phyloP scores from a whole-genome alignment of 2,888 invertebrate genomes.

The Drosophila antonietae region DNA sequence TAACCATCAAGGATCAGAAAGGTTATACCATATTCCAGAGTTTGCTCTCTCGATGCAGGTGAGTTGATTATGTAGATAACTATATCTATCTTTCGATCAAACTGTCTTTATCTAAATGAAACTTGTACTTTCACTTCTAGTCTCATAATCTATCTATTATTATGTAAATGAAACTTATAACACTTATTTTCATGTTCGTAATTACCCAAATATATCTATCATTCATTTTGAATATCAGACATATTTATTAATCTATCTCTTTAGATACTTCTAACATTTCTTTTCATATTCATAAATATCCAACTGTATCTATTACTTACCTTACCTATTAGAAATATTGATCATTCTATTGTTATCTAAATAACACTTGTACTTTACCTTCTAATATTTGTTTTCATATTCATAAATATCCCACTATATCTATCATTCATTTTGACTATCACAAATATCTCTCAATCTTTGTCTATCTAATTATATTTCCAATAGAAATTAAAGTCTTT shows the following conservation, averaged over 20 bases:
- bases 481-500: not conserved
- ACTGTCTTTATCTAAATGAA: not conserved
- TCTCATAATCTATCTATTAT: too few relatives aligned
- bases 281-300: not conserved
- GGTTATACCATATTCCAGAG: slow-evolving; percentile 91
- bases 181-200: too few relatives aligned
- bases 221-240: not conserved
- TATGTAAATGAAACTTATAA: too few relatives aligned
- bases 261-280: not conserved
- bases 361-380: too few relatives aligned
- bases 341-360: not conserved
- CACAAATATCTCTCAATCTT: not conserved
- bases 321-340: not conserved
- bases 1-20: slow-evolving; percentile 90
- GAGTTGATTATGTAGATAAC: slow-evolving; percentile 75
- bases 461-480: not conserved
- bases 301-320: not conserved
- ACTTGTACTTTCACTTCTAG: not conserved
- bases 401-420: not conserved
- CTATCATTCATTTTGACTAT: not conserved
- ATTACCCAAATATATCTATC: not conserved
- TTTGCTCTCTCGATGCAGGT: slow-evolving; percentile 91
- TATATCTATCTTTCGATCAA: not conserved
- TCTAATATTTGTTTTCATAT: not conserved
- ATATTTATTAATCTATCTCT: not conserved